Conservation (phyloP, 2,797 vertebrate species). For the Catamblyrhynchus diadema region DNA sequence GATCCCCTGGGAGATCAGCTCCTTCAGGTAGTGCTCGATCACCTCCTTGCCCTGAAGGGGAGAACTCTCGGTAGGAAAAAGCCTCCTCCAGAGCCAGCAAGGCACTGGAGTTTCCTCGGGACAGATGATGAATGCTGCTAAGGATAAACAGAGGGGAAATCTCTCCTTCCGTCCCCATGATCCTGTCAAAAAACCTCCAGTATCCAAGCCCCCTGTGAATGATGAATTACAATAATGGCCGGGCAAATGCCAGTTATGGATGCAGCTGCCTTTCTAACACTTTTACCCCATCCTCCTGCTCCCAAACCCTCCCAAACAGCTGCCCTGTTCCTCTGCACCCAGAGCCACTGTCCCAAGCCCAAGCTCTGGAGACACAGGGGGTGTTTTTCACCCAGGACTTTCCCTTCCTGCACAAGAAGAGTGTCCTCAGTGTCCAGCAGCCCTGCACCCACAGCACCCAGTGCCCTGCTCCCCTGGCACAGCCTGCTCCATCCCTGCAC, state of each 20-base stretch:
- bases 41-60: slow-evolving; percentile 82
- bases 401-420: neutral
- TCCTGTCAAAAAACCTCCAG: neutral
- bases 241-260: neutral
- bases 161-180: neutral
- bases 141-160: neutral
- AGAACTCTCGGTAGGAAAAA: neutral
- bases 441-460: neutral
- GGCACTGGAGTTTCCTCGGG: neutral
- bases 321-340: neutral
- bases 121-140: neutral
- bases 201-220: neutral
- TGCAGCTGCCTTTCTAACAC: neutral
- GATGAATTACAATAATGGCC: neutral
- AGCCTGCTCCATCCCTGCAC: neutral
- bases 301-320: neutral
- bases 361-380: neutral
- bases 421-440: neutral
- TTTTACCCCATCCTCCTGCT: neutral
- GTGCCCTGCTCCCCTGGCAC: neutral
- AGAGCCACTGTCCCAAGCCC: neutral
- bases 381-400: neutral
- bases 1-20: slow-evolving; percentile 79
- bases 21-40: slow-evolving; percentile 82
- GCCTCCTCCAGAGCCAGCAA: neutral